Evolutionary conservation across 2,888 invertebrate genomes (phyloP).

Genomic region (Serripes groenlandicus): DNA sequence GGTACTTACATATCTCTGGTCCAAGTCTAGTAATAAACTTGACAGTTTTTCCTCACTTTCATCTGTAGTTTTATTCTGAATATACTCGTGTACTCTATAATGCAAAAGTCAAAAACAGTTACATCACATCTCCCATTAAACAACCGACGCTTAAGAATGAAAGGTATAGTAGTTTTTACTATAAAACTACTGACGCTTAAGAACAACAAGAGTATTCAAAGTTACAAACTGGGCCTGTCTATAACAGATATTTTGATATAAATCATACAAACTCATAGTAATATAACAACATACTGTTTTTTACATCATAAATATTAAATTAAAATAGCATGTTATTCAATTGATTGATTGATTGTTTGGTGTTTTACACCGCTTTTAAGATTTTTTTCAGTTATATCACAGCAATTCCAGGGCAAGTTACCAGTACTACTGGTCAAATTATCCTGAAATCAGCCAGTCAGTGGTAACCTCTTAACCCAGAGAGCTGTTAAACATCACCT

Average conservation of each 20-base stretch:
- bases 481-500: background rate
- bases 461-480: background rate
- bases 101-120: background rate
- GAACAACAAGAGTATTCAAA: too few relatives aligned
- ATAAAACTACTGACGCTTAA: too few relatives aligned
- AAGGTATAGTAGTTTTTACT: too few relatives aligned
- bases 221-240: too few relatives aligned
- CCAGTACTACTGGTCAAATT: background rate
- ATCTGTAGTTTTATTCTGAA: constrained; percentile 34
- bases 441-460: background rate
- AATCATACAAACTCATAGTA: too few relatives aligned
- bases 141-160: too few relatives aligned
- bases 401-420: background rate
- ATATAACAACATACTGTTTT: too few relatives aligned
- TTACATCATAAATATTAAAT: too few relatives aligned
- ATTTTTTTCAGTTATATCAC: background rate
- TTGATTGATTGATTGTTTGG: too few relatives aligned
- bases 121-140: too few relatives aligned
- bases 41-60: constrained; percentile 79
- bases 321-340: too few relatives aligned
- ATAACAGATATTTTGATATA: too few relatives aligned
- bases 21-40: constrained; percentile 93
- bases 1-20: constrained; percentile 90
- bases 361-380: background rate
- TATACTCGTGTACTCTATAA: constrained; percentile 80